Evolutionary conservation across 2,888 invertebrate genomes (phyloP).

Genomic region (Ferdinandea cuprea): DNA sequence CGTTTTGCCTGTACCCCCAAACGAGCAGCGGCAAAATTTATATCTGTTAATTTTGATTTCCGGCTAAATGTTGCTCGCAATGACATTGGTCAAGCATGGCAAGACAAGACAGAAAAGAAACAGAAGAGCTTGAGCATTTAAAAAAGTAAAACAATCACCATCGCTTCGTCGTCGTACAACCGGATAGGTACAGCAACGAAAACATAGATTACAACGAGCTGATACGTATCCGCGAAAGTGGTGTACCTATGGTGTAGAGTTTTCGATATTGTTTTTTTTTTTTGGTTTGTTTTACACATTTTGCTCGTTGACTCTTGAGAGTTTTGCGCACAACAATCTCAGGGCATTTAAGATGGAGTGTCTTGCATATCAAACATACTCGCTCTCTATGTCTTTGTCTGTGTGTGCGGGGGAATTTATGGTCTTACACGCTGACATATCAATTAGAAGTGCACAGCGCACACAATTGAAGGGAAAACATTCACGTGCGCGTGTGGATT

Average conservation of each 20-base stretch:
- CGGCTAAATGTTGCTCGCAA: constrained; percentile 61
- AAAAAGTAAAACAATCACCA: constrained; percentile 70
- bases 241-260: constrained; percentile 55
- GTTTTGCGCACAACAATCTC: constrained; percentile 59
- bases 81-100: constrained; percentile 66
- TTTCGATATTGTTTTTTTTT: constrained; percentile 26
- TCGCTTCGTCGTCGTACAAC: constrained; percentile 31
- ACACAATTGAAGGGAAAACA: constrained; percentile 71
- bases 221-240: constrained; percentile 73
- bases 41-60: constrained; percentile 61
- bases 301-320: constrained; percentile 4
- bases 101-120: constrained; percentile 11
- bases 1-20: constrained; percentile 33
- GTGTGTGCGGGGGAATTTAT: constrained; percentile 38
- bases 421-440: constrained; percentile 69
- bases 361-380: constrained; percentile 65
- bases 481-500: constrained; percentile 57
- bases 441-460: constrained; percentile 64
- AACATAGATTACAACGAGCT: constrained; percentile 67
- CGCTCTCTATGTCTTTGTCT: too few relatives aligned
- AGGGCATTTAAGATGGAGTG: constrained; percentile 58
- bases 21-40: constrained; percentile 18
- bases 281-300: constrained; percentile 11
- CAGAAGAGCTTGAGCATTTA: constrained; percentile 39
- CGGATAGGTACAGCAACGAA: constrained; percentile 59